These are phyloP conservation scores for Sphyrna mokarran DNA, from an alignment of 2,113 vertebrate genomes.

Conservation along the genomic window DNA sequence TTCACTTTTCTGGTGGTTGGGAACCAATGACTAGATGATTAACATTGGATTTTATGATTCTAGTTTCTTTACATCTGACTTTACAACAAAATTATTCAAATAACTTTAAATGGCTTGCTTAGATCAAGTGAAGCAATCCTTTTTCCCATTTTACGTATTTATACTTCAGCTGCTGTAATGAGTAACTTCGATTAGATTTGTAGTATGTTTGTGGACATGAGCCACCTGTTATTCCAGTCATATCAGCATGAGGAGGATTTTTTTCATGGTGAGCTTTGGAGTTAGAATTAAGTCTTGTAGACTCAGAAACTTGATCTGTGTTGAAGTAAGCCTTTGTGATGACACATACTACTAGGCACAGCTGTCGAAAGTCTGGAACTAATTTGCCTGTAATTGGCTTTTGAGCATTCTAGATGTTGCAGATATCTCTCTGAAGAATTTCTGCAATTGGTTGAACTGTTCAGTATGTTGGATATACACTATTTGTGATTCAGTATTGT, in stretches of 20 bases:
- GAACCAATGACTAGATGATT: neutral
- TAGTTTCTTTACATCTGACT: neutral
- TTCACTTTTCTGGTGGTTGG: neutral
- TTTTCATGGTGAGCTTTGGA: neutral
- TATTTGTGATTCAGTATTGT: neutral
- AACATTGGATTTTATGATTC: neutral
- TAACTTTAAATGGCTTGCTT: neutral
- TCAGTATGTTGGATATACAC: neutral
- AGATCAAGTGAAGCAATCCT: neutral
- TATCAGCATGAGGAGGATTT: conserved; percentile 21
- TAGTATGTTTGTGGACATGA: neutral
- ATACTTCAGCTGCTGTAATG: neutral
- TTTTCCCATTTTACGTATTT: too few relatives aligned
- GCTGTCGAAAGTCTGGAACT: conserved; percentile 25
- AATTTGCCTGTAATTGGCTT: conserved; percentile 28
- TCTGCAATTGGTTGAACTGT: neutral
- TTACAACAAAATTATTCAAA: neutral
- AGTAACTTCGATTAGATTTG: conserved; percentile 11
- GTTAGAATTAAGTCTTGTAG: neutral
- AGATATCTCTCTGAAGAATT: neutral
- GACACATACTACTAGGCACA: neutral
- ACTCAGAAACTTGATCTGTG: conserved; percentile 12
- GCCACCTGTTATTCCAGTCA: conserved; percentile 15
- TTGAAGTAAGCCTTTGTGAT: conserved; percentile 23
- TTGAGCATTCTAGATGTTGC: neutral